A percentile compares a stretch with the other conserved stretches of the same genome.
Evolutionary conservation across 2,797 vertebrate species (phyloP).

Genomic region (Scolopax rusticola): DNA sequence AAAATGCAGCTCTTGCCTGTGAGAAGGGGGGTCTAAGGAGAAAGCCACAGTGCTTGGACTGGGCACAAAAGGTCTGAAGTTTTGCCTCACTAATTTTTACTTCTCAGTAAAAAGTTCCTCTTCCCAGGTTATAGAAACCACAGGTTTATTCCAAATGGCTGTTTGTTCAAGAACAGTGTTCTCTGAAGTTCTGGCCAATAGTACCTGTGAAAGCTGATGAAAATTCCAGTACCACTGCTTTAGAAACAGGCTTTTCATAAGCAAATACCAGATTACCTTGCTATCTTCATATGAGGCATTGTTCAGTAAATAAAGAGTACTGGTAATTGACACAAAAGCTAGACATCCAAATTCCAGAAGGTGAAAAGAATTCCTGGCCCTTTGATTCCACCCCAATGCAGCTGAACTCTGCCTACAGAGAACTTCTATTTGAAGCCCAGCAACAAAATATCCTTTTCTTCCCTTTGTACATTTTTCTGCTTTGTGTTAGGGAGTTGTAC

Average conservation of each 20-base stretch:
- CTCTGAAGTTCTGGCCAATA: constrained; percentile 26
- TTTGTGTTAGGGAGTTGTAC: constrained; percentile 28
- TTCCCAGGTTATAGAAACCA: not conserved
- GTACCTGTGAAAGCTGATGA: not conserved
- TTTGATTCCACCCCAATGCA: constrained; percentile 42
- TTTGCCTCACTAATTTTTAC: not conserved
- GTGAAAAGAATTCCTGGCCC: not conserved
- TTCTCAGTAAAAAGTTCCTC: not conserved
- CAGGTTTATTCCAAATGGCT: not conserved
- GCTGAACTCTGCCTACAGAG: constrained; percentile 47
- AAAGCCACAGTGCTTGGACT: not conserved
- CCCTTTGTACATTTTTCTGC: constrained; percentile 34
- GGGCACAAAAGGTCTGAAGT: not conserved
- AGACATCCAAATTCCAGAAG: constrained; percentile 39
- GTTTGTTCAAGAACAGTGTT: constrained; percentile 8
- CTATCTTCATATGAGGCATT: constrained; percentile 23
- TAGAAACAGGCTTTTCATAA: constrained; percentile 37
- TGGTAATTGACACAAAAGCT: constrained; percentile 45
- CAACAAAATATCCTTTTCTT: constrained; percentile 38
- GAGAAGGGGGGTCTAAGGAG: not conserved
- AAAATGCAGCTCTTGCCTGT: not conserved
- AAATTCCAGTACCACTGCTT: not conserved
- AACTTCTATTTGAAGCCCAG: constrained; percentile 53
- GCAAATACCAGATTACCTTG: constrained; percentile 41
- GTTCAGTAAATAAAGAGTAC: constrained; percentile 41